Evolutionary conservation across 2,888 invertebrate species (phyloP), one percentile per base, ranked within the genome.

Genomic region (Clivina fossor): DNA sequence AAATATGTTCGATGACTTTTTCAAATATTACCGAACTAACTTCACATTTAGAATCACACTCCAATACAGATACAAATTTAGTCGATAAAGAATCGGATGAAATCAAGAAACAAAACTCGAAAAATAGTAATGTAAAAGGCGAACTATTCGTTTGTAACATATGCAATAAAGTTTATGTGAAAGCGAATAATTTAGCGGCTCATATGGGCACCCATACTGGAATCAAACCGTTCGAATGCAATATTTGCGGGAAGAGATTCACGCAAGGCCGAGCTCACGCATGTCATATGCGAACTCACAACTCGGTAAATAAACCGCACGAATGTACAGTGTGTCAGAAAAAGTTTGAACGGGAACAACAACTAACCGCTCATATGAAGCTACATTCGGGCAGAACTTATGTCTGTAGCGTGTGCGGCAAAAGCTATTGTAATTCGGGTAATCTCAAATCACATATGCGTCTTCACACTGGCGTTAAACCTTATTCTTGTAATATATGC

Each of bases 181-280:
- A 68, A 54, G 64, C 64, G n/a, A 62, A 63, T 32, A 66, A 67
- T 44, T 59, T 68, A 46, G 62, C 63, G 1, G 62, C 65, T 4
- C 68, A 68, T 51, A 64, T 67, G 62, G 62, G 63, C n/a, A 66
- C 64, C 9, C 68, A 68, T 50, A 64, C 64, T 0, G 66, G 63
- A 32, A 53, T 61, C 33, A 65, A 64, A 57, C 65, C 66, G 1
- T 66, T 63, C 33, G 63, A 62, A 40, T 67, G 67, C 40, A 60
- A 63, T 26, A 60, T 62, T 24, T 67, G 67, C 33, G 64, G 65
- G 0, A 66, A 66, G 58, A 57, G 64, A 28, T 68, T 68, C 50
- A 65, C 66, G 3, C 63, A 67, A 53, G 66, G 66, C 7, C 62
- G 67, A 5, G 67, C 68, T 1, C 61, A 64, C 41, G 62, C 67